A percentile compares a stretch with the other conserved stretches of the same genome.
Evolutionary conservation across 2,888 invertebrate genomes (phyloP).

Genomic region (Apotomis turbidana): DNA sequence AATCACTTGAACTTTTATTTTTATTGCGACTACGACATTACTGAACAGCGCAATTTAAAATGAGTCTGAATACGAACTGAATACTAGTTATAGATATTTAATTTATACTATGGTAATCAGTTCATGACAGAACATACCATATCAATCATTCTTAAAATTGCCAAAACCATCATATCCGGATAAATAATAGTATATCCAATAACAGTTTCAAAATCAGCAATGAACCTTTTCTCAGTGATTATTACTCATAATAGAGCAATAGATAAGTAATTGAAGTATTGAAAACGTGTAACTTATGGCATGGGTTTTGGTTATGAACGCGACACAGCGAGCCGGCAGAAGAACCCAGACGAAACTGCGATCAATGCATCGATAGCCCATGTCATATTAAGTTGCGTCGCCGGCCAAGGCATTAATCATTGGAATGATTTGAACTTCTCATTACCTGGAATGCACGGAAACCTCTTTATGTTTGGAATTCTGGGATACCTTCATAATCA

Average conservation of each 20-base stretch:
- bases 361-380: conserved; percentile 37
- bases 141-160: too few species aligned
- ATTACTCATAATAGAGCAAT: background rate
- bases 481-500: conserved; percentile 32
- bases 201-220: background rate
- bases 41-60: conserved; percentile 4
- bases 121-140: background rate
- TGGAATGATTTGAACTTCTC: conserved; percentile 32
- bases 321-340: background rate
- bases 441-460: conserved; percentile 35
- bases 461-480: conserved; percentile 33
- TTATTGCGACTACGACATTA: background rate
- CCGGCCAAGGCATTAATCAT: conserved; percentile 34
- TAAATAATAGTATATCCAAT: too few species aligned
- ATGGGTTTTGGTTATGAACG: conserved; percentile 17
- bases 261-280: too few species aligned
- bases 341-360: conserved; percentile 20
- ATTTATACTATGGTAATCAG: background rate
- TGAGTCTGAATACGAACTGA: background rate
- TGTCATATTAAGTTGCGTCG: conserved; percentile 33
- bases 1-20: background rate
- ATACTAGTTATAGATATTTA: background rate
- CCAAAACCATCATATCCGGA: too few species aligned
- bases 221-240: background rate
- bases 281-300: background rate